phyloP scores from a whole-genome alignment of 2,113 vertebrate species.

The Chauna torquata region DNA sequence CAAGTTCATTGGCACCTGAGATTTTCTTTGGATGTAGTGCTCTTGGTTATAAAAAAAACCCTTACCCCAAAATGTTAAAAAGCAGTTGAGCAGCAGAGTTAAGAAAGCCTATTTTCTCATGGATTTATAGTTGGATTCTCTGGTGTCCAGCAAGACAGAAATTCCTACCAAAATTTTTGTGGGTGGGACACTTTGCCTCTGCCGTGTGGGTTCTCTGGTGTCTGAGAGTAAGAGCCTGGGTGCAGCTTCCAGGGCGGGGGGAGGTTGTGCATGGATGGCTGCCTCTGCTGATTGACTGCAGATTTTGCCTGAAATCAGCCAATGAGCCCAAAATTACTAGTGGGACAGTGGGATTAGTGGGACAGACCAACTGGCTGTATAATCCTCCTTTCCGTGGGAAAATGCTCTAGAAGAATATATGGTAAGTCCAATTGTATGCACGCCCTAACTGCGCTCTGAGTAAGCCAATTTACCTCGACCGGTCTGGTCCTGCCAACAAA shows the following conservation, averaged over 20 bases:
- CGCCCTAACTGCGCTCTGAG: not conserved
- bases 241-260: not conserved
- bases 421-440: not conserved
- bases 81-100: not conserved
- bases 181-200: not conserved
- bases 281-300: not conserved
- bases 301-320: not conserved
- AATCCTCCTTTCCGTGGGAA: conserved; percentile 6
- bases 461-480: not conserved
- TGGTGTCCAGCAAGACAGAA: not conserved
- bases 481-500: not conserved
- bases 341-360: not conserved
- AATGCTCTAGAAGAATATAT: not conserved
- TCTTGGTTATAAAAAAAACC: not conserved
- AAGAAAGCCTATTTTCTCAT: not conserved
- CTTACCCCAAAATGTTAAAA: not conserved
- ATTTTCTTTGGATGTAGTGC: not conserved
- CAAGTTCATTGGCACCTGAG: not conserved
- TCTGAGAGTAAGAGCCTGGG: not conserved
- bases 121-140: not conserved
- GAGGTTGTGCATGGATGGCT: not conserved
- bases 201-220: not conserved
- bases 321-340: not conserved
- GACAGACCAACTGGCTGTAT: not conserved
- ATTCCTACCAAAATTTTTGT: not conserved